Evolutionary conservation across 92 coral and sea anemone genomes (phyloP).

Genomic region (Parazoanthus swiftii): DNA sequence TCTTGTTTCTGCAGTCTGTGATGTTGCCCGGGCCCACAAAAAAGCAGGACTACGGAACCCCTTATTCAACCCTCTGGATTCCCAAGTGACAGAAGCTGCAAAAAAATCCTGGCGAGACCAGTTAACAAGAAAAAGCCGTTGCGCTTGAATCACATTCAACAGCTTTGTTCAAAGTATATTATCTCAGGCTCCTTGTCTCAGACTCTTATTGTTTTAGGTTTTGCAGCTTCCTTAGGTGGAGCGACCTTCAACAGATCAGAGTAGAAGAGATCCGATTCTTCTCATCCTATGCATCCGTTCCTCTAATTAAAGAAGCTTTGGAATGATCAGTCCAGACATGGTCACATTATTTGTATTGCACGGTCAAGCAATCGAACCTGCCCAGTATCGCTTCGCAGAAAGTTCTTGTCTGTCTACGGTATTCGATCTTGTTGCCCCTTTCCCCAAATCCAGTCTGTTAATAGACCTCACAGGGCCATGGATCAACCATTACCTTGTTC

Average conservation of each 20-base stretch:
- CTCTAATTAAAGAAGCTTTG: background rate
- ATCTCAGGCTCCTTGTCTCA: slow-evolving; percentile 45
- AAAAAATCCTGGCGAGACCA: slow-evolving; percentile 41
- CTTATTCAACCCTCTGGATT: slow-evolving; percentile 34
- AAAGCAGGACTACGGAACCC: slow-evolving; percentile 46
- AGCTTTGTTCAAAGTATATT: slow-evolving; percentile 45
- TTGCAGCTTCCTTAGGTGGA: slow-evolving; percentile 53
- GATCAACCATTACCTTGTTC: slow-evolving; percentile 48
- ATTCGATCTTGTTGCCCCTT: slow-evolving; percentile 31
- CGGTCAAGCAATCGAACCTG: slow-evolving; percentile 40
- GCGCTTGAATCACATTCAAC: slow-evolving; percentile 40
- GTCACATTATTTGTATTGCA: slow-evolving; percentile 48
- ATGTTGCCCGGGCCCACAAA: slow-evolving; percentile 50
- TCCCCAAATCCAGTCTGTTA: slow-evolving; percentile 51
- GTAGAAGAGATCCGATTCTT: slow-evolving; percentile 29
- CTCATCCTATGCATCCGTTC: slow-evolving; percentile 35
- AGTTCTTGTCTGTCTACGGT: slow-evolving; percentile 43
- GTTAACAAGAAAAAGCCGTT: slow-evolving; percentile 47
- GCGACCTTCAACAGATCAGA: slow-evolving; percentile 46
- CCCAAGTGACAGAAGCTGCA: slow-evolving; percentile 45
- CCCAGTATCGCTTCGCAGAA: slow-evolving; percentile 52
- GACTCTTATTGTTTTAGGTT: slow-evolving; percentile 50
- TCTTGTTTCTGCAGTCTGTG: slow-evolving; percentile 44
- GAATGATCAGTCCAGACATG: slow-evolving; percentile 49
- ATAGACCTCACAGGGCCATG: slow-evolving; percentile 38